Conservation (phyloP, 1,140 invertebrate genomes). For the Ruditapes philippinarum region DNA sequence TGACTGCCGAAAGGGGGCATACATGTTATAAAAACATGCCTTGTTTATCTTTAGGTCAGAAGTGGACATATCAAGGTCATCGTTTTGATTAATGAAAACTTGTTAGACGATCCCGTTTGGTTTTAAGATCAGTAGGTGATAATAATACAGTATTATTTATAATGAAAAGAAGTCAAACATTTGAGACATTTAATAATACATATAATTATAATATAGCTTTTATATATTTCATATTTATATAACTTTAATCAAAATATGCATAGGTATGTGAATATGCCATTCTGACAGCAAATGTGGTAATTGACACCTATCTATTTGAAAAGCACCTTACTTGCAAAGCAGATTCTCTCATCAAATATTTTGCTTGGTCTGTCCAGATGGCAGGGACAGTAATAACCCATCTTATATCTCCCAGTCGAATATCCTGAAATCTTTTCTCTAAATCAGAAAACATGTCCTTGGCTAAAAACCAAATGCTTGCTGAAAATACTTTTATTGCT, state of each 20-base stretch:
- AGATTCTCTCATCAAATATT: slow-evolving; percentile 11
- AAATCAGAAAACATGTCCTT: background rate
- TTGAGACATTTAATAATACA: too few species aligned
- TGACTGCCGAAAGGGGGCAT: too few species aligned
- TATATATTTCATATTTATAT: background rate
- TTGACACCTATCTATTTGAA: too few species aligned
- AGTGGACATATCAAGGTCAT: too few species aligned
- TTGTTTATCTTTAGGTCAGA: too few species aligned
- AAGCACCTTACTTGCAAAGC: background rate
- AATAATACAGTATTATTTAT: too few species aligned
- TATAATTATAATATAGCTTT: background rate
- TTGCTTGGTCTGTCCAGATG: slow-evolving; percentile 16
- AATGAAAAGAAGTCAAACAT: too few species aligned
- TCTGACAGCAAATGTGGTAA: too few species aligned
- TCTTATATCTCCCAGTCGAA: background rate
- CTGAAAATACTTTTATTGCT: background rate
- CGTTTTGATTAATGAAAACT: too few species aligned
- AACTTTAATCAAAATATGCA: background rate
- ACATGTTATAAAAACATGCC: too few species aligned
- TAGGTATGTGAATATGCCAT: background rate
- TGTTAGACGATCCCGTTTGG: too few species aligned
- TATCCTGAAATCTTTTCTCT: background rate
- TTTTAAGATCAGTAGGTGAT: too few species aligned
- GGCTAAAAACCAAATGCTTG: background rate
- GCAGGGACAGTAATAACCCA: slow-evolving; percentile 33